Conservation (phyloP, 2,888 invertebrate genomes). For the Agonopterix heracliana region DNA sequence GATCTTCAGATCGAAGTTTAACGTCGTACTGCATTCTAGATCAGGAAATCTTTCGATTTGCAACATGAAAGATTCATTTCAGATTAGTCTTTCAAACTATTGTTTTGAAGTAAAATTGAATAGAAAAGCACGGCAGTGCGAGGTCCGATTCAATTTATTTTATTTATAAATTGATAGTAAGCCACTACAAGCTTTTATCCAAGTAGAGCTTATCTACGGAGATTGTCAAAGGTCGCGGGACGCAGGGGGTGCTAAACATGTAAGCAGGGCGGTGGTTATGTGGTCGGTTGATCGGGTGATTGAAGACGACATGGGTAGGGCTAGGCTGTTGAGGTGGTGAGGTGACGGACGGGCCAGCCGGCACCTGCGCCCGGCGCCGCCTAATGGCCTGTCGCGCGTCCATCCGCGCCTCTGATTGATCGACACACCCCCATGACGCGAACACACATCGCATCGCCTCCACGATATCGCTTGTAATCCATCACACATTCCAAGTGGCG, state of each 20-base stretch:
- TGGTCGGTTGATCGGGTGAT: conserved; percentile 37
- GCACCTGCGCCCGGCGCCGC: conserved; percentile 53
- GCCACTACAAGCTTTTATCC: no score
- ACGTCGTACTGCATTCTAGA: conserved; percentile 2
- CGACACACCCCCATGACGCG: conserved; percentile 59
- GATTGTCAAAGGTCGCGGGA: no score
- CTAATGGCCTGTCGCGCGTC: conserved; percentile 71
- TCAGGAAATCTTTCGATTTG: conserved; percentile 1
- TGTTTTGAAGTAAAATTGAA: no score
- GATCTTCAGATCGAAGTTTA: conserved; percentile 3
- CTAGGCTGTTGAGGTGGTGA: conserved; percentile 6
- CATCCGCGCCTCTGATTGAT: conserved; percentile 68
- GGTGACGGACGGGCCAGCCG: conserved; percentile 24
- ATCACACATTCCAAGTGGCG: conserved; percentile 46
- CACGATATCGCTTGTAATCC: conserved; percentile 35
- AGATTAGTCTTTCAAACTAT: no score
- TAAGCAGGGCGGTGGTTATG: conserved; percentile 18
- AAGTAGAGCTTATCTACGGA: no score
- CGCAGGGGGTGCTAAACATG: neutral
- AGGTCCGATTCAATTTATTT: no score
- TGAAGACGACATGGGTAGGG: conserved; percentile 36
- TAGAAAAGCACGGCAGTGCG: no score
- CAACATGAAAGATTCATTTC: no score
- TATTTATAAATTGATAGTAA: no score
- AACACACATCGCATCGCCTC: conserved; percentile 54